A percentile compares a stretch with the other conserved stretches of the same genome.
These are phyloP conservation scores for Neria commutata DNA, from an alignment of 2,888 invertebrate genomes.

Conservation along the genomic window DNA sequence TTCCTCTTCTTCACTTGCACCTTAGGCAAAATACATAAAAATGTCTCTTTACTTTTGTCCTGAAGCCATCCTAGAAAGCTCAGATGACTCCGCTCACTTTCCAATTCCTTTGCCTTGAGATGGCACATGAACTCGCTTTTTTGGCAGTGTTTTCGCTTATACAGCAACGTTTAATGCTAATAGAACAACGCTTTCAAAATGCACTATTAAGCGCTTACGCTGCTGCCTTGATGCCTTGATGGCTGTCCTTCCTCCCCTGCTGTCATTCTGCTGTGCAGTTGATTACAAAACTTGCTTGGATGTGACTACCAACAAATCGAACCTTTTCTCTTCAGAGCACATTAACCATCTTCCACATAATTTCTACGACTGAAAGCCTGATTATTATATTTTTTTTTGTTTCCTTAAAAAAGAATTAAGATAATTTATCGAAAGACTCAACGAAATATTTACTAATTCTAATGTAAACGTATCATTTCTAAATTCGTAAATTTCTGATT, in stretches of 20 bases:
- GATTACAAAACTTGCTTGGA: conserved; percentile 39
- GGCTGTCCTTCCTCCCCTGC: not conserved
- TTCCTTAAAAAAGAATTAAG: not conserved
- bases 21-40: not conserved
- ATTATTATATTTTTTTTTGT: not conserved
- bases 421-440: not conserved
- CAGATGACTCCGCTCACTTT: not conserved
- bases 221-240: too few relatives aligned
- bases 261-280: conserved; percentile 20
- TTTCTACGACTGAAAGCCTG: too few relatives aligned
- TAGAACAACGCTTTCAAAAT: conserved; percentile 23
- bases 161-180: conserved; percentile 24
- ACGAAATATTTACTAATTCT: not conserved
- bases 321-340: too few relatives aligned
- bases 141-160: conserved; percentile 8
- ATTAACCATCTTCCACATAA: too few relatives aligned
- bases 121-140: not conserved
- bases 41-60: not conserved
- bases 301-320: too few relatives aligned
- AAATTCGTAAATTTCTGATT: not conserved
- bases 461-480: not conserved
- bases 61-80: not conserved
- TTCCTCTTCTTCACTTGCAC: not conserved
- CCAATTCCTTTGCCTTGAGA: too few relatives aligned
- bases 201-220: conserved; percentile 21